Conservation (phyloP, 1,140 invertebrate genomes). For the Drosophila ogumai region DNA sequence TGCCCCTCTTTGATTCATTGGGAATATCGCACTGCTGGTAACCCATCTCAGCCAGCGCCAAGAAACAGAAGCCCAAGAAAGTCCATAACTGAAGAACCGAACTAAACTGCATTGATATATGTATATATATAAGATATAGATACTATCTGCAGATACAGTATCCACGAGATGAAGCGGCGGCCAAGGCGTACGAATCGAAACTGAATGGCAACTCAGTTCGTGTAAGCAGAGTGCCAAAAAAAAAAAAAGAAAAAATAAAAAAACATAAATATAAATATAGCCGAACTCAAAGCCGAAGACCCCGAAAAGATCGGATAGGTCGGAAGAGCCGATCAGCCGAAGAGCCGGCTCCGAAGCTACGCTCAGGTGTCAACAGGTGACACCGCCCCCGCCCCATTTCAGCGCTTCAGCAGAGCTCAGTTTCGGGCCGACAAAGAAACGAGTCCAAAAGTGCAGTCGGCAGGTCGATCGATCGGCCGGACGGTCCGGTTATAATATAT, state of each 20-base stretch:
- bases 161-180: conserved; percentile 34
- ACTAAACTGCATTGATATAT: conserved; percentile 24
- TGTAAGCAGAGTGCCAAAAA: conserved; percentile 62
- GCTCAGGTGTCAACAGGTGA: conserved; percentile 66
- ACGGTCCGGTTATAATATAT: conserved; percentile 37
- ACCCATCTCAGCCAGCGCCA: neutral
- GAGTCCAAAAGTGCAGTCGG: conserved; percentile 73
- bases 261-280: conserved; percentile 23
- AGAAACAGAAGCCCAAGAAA: conserved; percentile 35
- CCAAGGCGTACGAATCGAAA: conserved; percentile 47
- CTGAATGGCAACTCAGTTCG: conserved; percentile 67
- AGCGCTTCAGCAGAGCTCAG: conserved; percentile 2
- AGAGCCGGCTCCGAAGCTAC: conserved; percentile 26
- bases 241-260: neutral
- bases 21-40: conserved; percentile 69
- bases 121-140: conserved; percentile 14
- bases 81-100: conserved; percentile 23
- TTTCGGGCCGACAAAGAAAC: conserved; percentile 55
- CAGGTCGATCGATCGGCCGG: conserved; percentile 22
- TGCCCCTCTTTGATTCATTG: conserved; percentile 70
- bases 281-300: conserved; percentile 47
- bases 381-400: conserved; percentile 46
- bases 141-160: conserved; percentile 49
- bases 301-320: conserved; percentile 47
- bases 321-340: conserved; percentile 75